Base-by-base conservation (phyloP, 2,888 invertebrate genomes). In the Fissipunctia ypsillon region DNA sequence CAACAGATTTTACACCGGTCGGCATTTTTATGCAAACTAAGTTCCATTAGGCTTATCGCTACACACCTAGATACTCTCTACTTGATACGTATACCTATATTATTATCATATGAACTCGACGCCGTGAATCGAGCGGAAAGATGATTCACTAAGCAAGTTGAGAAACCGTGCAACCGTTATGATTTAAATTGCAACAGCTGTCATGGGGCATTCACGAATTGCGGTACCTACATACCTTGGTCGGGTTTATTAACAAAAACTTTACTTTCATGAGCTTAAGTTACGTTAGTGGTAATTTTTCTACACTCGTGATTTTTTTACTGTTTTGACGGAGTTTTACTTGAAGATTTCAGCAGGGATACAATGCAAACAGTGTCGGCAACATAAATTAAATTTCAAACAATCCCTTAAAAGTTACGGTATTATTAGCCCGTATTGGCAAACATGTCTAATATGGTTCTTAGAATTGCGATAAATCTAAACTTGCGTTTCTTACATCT, bases 161-260 rank as follows among this genome's bases (percentile, higher is more conserved):
- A 93, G 94, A 94, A 93, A 91, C 71, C 87, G 83, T 92, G 89
- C 88, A 92, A 95, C 95, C 94, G 95, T 95, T 95, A 95, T 94
- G 94, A 93, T 95, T 94, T 93, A 92, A 95, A 95, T 93, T 94
- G 93, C 92, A 92, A 93, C 92, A 93, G 93, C 92, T 93, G 94
- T 92, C 92, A 92, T 88, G 90, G 90, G 90, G 91, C 91, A 92
- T 90, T 91, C 91, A 91, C 91, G 90, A 89, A 90, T 94, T 94
- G 93, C 94, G 94, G 94, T 93, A 94, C 92, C 89, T 84, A 91
- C 92, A 91, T 94, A 91, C 88, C 90, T 90, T 88, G 87, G 89
- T 87, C 86, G 88, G 80, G 70, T 84, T 61, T 82, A 81, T 83
- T 84, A 82, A 81, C 77, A 78, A 84, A 84, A 80, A 80, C 25